Evolutionary conservation across 2,113 vertebrate species (phyloP), one percentile per base, ranked within the genome.

Genomic region (Rostratula benghalensis): DNA sequence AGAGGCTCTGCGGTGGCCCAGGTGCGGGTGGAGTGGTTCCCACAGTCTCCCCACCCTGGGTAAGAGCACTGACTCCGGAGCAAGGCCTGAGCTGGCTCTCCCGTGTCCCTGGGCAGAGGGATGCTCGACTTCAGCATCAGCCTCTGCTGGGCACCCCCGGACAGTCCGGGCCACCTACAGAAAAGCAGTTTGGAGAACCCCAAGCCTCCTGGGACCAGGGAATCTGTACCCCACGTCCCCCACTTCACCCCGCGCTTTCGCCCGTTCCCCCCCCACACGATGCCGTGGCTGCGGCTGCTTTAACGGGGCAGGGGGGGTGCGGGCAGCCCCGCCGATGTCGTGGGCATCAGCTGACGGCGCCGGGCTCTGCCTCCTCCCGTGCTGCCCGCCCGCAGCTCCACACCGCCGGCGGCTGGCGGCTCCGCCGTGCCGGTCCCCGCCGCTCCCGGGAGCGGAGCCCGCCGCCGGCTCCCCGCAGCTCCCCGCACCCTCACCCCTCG

Each of bases 261-360:
- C 56, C 48, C 14, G 0, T 41, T 4, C 8, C 31, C 7, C 43
- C 17, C 45, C 45, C 27, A 24, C 22, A 15, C 28, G 25, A 15
- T 6, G 6, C 83, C 11, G 68, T 27, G 9, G 79, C 64, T 73
- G 95, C 89, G 93, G 84, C 96, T 89, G 89, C 96, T 96, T 93
- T 95, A 95, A 94, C 81, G 51, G 90, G 93, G 81, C 74, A 31
- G 78, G 83, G 90, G 63, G 89, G 76, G 53, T 71, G 90, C 81
- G 79, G 89, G 87, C 80, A 88, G 82, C 75, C 73, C 91, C 59
- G 80, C 83, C 87, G 96, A 96, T 89, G 95, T 96, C 94, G 74
- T 23, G 85, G 69, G 96, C 97, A 97, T 97, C 98, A 98, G 97
- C 97, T 97, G 98, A 98, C 97, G 94, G 85, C 51, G 91, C 89